Percentiles rank a stretch among this genome's conserved stretches.
phyloP scores from a whole-genome alignment of 1,140 invertebrate genomes.

The Zaprionus taronus region DNA sequence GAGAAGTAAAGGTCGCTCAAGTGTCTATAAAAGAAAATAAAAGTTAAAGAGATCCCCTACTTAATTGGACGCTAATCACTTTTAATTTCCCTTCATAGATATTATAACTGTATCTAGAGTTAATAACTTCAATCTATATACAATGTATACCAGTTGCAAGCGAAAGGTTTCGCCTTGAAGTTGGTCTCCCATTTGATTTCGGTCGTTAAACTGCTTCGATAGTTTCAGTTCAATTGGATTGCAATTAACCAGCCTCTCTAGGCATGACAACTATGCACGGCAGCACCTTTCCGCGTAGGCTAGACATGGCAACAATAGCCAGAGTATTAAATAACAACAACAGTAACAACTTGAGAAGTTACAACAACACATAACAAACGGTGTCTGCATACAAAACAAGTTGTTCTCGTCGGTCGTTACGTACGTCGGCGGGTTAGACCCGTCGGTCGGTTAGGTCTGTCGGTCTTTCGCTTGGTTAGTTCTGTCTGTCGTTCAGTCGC shows the following conservation, averaged over 20 bases:
- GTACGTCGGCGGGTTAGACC: neutral
- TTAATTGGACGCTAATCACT: neutral
- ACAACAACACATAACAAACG: conserved; percentile 14
- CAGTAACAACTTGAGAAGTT: conserved; percentile 48
- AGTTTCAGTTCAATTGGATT: conserved; percentile 32
- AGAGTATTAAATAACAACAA: conserved; percentile 35
- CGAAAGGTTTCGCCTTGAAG: conserved; percentile 22
- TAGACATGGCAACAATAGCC: conserved; percentile 18
- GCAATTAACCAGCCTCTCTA: conserved; percentile 22
- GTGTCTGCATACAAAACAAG: conserved; percentile 65
- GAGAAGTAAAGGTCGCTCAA: neutral
- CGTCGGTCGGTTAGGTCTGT: conserved; percentile 27
- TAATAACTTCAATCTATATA: neutral
- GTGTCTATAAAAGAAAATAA: neutral
- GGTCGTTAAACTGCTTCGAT: conserved; percentile 15
- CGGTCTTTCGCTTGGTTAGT: neutral
- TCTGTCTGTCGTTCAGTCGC: neutral
- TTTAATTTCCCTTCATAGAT: neutral
- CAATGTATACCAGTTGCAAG: conserved; percentile 1
- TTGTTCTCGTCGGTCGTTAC: conserved; percentile 44
- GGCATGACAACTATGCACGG: conserved; percentile 37
- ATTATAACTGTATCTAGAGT: neutral
- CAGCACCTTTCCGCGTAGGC: conserved; percentile 62
- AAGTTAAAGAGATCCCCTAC: neutral
- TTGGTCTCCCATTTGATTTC: conserved; percentile 16